Conservation (phyloP, 2,888 invertebrate genomes). For the Lasioglossum malachurum region DNA sequence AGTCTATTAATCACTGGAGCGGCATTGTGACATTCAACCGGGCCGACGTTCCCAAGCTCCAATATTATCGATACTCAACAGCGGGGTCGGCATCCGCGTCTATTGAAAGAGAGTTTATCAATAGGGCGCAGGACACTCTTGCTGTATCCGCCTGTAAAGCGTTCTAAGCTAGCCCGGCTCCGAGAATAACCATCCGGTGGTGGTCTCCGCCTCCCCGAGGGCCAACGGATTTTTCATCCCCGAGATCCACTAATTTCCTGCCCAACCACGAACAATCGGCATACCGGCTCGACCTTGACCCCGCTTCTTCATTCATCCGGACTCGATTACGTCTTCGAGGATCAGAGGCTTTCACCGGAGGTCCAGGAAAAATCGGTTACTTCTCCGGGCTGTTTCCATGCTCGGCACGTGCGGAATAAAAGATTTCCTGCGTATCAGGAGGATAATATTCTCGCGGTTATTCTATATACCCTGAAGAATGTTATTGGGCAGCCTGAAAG, state of each 20-base stretch:
- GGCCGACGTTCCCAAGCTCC: slow-evolving; percentile 69
- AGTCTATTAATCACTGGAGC: slow-evolving; percentile 70
- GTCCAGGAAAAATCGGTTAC: background rate
- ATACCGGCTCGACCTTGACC: background rate
- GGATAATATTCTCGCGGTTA: slow-evolving; percentile 20
- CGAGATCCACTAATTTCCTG: background rate
- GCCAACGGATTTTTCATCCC: slow-evolving; percentile 37
- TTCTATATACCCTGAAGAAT: slow-evolving; percentile 14
- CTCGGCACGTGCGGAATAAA: slow-evolving; percentile 49
- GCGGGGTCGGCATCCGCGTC: slow-evolving; percentile 71
- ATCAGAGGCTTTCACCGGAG: background rate
- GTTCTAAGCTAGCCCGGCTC: slow-evolving; percentile 54
- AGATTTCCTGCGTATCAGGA: slow-evolving; percentile 13
- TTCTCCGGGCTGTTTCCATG: slow-evolving; percentile 17
- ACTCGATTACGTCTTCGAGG: slow-evolving; percentile 12
- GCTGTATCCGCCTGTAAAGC: slow-evolving; percentile 66
- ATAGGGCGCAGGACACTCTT: slow-evolving; percentile 73
- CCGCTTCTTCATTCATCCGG: background rate
- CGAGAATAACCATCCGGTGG: slow-evolving; percentile 47
- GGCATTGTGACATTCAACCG: slow-evolving; percentile 71
- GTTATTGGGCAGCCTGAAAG: background rate
- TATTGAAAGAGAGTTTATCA: slow-evolving; percentile 75
- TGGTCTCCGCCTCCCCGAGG: slow-evolving; percentile 27
- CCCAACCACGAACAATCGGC: slow-evolving; percentile 9
- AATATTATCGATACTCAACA: slow-evolving; percentile 72